phyloP scores from a whole-genome alignment of 1,140 invertebrate genomes.

The Trachymyrmex septentrionalis region DNA sequence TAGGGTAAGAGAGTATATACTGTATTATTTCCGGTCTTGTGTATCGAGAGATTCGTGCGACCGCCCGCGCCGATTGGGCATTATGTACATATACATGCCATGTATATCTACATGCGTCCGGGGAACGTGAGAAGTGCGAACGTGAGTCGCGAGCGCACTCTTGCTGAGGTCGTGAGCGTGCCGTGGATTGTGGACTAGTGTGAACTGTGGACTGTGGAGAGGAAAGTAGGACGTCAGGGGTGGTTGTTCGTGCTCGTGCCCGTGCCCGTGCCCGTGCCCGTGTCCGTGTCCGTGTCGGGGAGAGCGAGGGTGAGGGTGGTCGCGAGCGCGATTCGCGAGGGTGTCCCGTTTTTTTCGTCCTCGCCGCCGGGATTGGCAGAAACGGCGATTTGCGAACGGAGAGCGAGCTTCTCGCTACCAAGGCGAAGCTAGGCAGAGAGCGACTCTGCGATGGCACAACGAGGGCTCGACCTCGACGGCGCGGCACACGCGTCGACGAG shows the following conservation, averaged over 20 bases:
- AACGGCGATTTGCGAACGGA: not conserved
- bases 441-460: conserved; percentile 25
- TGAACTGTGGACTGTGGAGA: no score
- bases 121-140: not conserved
- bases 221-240: conserved; percentile 45
- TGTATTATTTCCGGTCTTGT: conserved; percentile 8
- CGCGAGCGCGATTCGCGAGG: conserved; percentile 1
- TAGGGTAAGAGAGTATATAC: conserved; percentile 66
- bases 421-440: not conserved
- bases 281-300: no score
- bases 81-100: not conserved
- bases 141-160: conserved; percentile 14
- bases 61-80: no score
- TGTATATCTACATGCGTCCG: not conserved
- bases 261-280: no score
- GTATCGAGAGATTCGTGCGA: conserved; percentile 12
- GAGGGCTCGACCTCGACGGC: not conserved
- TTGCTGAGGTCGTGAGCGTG: not conserved
- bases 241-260: not conserved
- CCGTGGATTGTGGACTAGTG: no score
- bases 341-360: conserved; percentile 37
- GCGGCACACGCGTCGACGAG: not conserved
- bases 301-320: not conserved
- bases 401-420: not conserved
- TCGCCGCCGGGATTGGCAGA: not conserved